A percentile compares a stretch with the other conserved stretches of the same genome.
Evolutionary conservation across 2,888 invertebrate species (phyloP).

Genomic region (Cantharis rustica): DNA sequence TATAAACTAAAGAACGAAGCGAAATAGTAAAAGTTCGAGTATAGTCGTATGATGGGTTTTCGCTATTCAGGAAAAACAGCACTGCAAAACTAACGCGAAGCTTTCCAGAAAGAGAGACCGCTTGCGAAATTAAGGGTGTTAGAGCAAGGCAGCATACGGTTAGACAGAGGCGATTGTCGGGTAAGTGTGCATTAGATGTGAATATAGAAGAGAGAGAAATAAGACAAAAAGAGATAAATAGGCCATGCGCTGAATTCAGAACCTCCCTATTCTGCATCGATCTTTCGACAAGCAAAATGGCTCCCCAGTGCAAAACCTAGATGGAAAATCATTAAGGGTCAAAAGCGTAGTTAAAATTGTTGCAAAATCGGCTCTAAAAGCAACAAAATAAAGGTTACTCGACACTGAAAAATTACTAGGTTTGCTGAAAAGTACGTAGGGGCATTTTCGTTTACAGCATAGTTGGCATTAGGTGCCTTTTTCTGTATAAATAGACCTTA

Average conservation of each 20-base stretch:
- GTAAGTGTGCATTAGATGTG: conserved; percentile 46
- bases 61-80: conserved; percentile 19
- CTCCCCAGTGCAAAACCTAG: conserved; percentile 55
- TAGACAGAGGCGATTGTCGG: conserved; percentile 34
- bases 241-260: conserved; percentile 54
- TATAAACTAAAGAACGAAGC: conserved; percentile 25
- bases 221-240: conserved; percentile 59
- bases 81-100: conserved; percentile 20
- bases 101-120: conserved; percentile 31
- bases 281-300: conserved; percentile 56
- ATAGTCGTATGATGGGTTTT: conserved; percentile 1
- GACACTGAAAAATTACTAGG: conserved; percentile 55
- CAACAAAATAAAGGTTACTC: conserved; percentile 52
- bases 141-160: conserved; percentile 29
- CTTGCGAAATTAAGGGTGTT: conserved; percentile 30
- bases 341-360: conserved; percentile 37
- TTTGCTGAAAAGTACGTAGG: conserved; percentile 53
- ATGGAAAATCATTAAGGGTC: conserved; percentile 55
- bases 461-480: conserved; percentile 50
- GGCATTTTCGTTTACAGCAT: conserved; percentile 49
- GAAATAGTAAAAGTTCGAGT: conserved; percentile 9
- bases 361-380: conserved; percentile 51
- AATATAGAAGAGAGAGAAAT: conserved; percentile 52
- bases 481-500: conserved; percentile 55
- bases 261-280: conserved; percentile 57